phyloP scores from a whole-genome alignment of 2,888 invertebrate genomes.

The Acronicta alni region DNA sequence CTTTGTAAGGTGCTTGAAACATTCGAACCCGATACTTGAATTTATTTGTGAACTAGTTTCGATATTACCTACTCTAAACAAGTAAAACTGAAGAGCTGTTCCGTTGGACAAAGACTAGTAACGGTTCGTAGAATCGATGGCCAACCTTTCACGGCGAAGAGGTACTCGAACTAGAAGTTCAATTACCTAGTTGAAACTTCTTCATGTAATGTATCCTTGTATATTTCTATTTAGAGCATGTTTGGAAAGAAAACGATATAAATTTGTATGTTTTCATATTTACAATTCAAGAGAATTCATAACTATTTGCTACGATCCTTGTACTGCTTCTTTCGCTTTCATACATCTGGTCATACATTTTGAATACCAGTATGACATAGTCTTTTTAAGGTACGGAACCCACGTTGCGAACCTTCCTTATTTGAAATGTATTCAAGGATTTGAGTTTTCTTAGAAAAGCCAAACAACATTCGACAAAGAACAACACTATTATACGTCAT shows the following conservation, averaged over 20 bases:
- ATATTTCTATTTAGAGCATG: conserved; percentile 9
- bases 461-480: conserved; percentile 4
- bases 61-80: conserved; percentile 13
- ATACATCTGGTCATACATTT: too few species aligned
- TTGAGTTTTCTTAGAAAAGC: too few species aligned
- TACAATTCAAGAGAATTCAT: too few species aligned
- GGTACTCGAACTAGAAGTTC: conserved; percentile 33
- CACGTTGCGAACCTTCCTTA: too few species aligned
- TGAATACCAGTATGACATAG: too few species aligned
- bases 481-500: conserved; percentile 20
- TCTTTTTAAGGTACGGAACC: too few species aligned
- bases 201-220: conserved; percentile 3
- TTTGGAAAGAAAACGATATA: background rate
- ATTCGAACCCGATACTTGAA: background rate
- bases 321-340: too few species aligned
- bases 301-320: too few species aligned
- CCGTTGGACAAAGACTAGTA: conserved; percentile 22
- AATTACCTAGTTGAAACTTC: conserved; percentile 35
- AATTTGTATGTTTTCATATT: too few species aligned
- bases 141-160: conserved; percentile 15
- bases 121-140: conserved; percentile 18
- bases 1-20: background rate
- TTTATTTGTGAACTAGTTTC: conserved; percentile 9
- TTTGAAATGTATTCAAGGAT: too few species aligned
- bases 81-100: conserved; percentile 17